Evolutionary conservation across 2,888 invertebrate genomes (phyloP).

Genomic region (Patella depressa): DNA sequence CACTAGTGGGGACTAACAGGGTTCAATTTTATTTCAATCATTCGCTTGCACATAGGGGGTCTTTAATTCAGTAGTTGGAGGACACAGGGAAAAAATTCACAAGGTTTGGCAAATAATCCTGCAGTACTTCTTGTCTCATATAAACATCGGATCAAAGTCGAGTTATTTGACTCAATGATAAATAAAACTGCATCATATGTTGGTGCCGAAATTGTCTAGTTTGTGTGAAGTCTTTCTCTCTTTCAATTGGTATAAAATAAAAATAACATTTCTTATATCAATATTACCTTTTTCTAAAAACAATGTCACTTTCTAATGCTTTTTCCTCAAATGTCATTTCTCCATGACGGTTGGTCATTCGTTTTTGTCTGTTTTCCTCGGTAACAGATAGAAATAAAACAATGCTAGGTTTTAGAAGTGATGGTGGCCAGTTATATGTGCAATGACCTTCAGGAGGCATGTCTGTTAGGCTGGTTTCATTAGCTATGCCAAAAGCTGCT

Average conservation of each 20-base stretch:
- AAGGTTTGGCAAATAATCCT: neutral
- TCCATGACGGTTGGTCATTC: conserved; percentile 36
- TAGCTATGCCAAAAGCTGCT: conserved; percentile 56
- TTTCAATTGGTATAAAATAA: neutral
- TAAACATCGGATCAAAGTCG: neutral
- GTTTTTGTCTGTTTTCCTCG: conserved; percentile 47
- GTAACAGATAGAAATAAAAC: conserved; percentile 51
- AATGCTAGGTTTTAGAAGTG: conserved; percentile 47
- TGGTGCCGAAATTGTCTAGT: too few relatives aligned
- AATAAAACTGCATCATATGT: neutral
- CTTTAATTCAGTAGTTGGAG: too few relatives aligned
- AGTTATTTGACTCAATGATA: neutral
- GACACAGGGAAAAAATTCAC: too few relatives aligned
- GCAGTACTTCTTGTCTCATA: neutral
- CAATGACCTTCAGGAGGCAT: conserved; percentile 39
- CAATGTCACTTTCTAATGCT: conserved; percentile 41
- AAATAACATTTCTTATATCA: neutral
- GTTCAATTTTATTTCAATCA: too few relatives aligned
- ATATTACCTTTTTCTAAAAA: conserved; percentile 50
- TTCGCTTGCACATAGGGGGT: too few relatives aligned
- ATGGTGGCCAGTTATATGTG: conserved; percentile 53
- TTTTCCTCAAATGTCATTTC: conserved; percentile 49
- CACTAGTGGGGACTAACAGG: too few relatives aligned
- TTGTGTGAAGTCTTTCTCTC: too few relatives aligned
- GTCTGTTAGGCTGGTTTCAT: conserved; percentile 46